Conservation (phyloP, 2,113 vertebrate species). For the Cebidichthys violaceus region DNA sequence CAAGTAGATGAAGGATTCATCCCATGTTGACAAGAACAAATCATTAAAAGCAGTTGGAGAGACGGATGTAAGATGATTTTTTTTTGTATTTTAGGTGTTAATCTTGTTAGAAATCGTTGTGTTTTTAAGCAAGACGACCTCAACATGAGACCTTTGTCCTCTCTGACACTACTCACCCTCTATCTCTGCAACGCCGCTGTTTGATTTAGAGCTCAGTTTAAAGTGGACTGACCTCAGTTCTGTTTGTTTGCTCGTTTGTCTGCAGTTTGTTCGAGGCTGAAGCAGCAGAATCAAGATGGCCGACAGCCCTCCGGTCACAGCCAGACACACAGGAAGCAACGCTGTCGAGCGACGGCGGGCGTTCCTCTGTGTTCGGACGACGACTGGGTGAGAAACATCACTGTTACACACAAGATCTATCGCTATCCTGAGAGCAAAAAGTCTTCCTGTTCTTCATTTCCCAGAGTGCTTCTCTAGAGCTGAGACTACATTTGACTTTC, state of each 20-base stretch:
- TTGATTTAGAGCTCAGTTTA: not conserved
- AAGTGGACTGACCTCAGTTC: not conserved
- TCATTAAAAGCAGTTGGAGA: not conserved
- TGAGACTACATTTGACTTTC: no score
- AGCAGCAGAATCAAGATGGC: constrained; percentile 25
- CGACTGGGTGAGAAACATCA: constrained; percentile 76
- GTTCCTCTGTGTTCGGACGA: constrained; percentile 73
- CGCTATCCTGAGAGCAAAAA: no score
- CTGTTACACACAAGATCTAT: no score
- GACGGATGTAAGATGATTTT: no score
- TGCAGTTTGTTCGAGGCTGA: constrained; percentile 70
- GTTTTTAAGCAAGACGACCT: not conserved
- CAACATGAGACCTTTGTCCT: not conserved
- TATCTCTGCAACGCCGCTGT: not conserved
- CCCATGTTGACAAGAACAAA: not conserved
- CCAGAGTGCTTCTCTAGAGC: no score
- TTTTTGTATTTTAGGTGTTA: not conserved
- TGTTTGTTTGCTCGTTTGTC: constrained; percentile 1
- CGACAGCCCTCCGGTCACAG: fast-evolving
- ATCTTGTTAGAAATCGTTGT: not conserved
- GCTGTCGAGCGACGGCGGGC: constrained; percentile 28
- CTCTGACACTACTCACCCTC: not conserved
- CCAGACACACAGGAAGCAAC: not conserved
- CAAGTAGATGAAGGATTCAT: not conserved
- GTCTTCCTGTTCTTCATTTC: no score